Evolutionary conservation across 2,888 invertebrate genomes (phyloP), one percentile per base, ranked within the genome.

Genomic region (Aspidiotus rigidus): DNA sequence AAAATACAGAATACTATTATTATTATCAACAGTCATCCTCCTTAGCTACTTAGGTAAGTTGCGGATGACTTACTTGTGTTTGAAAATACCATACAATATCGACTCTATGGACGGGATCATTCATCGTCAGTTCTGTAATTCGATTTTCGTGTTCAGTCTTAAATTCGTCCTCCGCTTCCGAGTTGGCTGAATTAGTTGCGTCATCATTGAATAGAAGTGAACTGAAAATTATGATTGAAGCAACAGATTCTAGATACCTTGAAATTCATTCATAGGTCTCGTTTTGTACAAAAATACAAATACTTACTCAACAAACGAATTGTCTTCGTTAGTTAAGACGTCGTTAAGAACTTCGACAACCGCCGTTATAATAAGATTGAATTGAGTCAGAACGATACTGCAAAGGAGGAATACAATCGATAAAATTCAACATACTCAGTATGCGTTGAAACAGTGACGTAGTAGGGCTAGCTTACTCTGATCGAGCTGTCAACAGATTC

Each of bases 41-140:
- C 2, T n/a, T n/a, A n/a, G n/a, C n/a, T 28, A 28, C 28, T 3
- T 1, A 5, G 28, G 28, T 28, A n/a, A n/a, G 28, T 28, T 28
- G 28, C 28, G 28, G 28, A 28, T 28, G 2, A 28, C 76, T 78
- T 77, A 88, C 86, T 82, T 89, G 89, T 74, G 83, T 84, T 75
- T 86, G 86, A 57, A 87, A 80, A 75, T 85, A 87, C 74, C 85
- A 85, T 73, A 85, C 83, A 64, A 94, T 80, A 71, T 87, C 87
- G 57, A 90, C 85, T 67, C 84, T 85, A 76, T 90, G 87, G 17
- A 94, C 88, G 44, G 91, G 90, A 80, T 95, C 93, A 67, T 83
- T 80, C 62, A 85, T 81, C 64, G 85, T 83, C 49, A 89, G 81
- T 75, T 85, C 82, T 75, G 84, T 85, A 63, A 85, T 83, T 44